Evolutionary conservation across 2,113 vertebrate species (phyloP), one percentile per base, ranked within the genome.

Genomic region (Pitta sordida): DNA sequence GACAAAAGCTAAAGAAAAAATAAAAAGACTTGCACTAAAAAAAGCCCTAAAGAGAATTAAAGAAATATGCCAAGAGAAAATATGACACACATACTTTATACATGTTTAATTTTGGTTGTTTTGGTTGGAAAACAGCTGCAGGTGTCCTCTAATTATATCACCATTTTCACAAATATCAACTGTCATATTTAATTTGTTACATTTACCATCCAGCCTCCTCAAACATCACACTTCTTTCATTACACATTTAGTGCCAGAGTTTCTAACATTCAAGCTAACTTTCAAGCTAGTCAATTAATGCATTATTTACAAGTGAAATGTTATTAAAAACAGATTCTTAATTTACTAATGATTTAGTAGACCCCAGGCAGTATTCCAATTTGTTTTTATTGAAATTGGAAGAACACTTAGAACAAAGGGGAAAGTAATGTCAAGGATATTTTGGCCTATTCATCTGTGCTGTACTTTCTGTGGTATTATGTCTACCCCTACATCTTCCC

Each of bases 261-360:
- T 98, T 97, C 96, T 82, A 98, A 97, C 98, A 97, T 98, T 98
- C 97, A 97, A 98, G 97, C 98, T 98, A 98, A 98, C 98, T 98
- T 99, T 99, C 98, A 98, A 97, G 97, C 98, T 98, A 98, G 98
- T 97, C 98, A 98, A 98, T 98, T 98, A 98, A 99, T 99, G 98
- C 98, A 99, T 99, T 99, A 99, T 99, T 99, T 99, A 99, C 98
- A 99, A 99, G 99, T 98, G 98, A 97, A 98, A 98, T 98, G 98
- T 98, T 99, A 99, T 99, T 99, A 98, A 99, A 99, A 99, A 98
- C 98, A 98, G 98, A 98, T 98, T 98, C 98, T 98, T 99, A 98
- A 98, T 99, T 99, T 99, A 97, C 98, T 99, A 99, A 99, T 99
- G 99, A 99, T 99, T 99, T 98, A 98, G 97, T 97, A 98, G 97